Conservation (phyloP, 2,797 vertebrate genomes). For the Pipistrellus nathusii region DNA sequence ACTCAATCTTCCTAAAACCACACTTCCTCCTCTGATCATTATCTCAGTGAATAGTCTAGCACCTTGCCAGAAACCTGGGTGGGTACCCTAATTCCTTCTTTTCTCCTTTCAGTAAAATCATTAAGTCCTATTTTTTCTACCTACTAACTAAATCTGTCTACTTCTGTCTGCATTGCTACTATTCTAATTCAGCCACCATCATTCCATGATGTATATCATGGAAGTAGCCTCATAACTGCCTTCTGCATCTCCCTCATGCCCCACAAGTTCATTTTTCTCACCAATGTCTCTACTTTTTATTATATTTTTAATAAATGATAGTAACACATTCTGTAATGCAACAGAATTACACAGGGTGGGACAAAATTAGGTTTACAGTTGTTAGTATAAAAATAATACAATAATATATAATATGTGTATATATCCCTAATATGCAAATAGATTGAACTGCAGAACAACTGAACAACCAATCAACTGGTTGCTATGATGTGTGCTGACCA, state of each 20-base stretch:
- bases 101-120: neutral
- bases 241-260: neutral
- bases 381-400: neutral
- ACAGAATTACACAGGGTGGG: neutral
- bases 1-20: conserved; percentile 41
- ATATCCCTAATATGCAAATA: no score
- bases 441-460: no score
- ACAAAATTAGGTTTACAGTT: neutral
- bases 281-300: neutral
- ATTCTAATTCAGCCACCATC: neutral
- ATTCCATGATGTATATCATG: conserved; percentile 12
- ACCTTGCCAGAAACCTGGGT: conserved; percentile 50
- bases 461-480: no score
- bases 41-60: conserved; percentile 12
- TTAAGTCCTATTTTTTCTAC: conserved; percentile 4
- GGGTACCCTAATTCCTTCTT: conserved; percentile 35
- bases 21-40: conserved; percentile 25
- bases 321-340: neutral
- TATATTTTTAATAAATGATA: conserved; percentile 26
- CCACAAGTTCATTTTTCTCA: neutral
- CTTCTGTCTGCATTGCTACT: neutral
- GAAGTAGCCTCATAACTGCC: neutral
- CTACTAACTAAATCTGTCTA: conserved; percentile 20
- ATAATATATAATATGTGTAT: no score
- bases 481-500: no score